Conservation (phyloP, 2,888 invertebrate genomes). For the Neoascia interrupta region DNA sequence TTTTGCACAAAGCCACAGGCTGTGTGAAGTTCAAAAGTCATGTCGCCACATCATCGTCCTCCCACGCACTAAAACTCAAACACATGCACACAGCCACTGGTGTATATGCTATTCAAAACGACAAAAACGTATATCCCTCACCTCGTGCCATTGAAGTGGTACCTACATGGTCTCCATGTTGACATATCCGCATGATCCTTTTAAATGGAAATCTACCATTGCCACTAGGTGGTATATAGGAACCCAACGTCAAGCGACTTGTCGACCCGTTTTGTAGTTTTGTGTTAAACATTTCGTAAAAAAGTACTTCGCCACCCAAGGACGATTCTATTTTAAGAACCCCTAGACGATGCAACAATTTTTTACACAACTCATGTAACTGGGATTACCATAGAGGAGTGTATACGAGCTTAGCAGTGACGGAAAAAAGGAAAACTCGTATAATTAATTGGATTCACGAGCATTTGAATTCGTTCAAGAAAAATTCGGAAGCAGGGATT, state of each 20-base stretch:
- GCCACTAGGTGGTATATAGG: too few relatives aligned
- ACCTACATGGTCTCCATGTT: slow-evolving; percentile 5
- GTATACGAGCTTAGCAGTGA: too few relatives aligned
- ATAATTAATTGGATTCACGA: slow-evolving; percentile 58
- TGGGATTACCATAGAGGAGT: too few relatives aligned
- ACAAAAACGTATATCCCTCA: slow-evolving; percentile 2
- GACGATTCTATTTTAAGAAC: slow-evolving; percentile 51
- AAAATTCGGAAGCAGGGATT: slow-evolving; percentile 7
- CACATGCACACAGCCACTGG: neutral
- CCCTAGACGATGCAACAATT: slow-evolving; percentile 44
- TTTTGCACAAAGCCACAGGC: neutral
- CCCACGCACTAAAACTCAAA: neutral
- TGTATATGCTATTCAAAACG: neutral
- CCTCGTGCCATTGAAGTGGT: neutral
- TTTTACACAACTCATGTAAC: too few relatives aligned
- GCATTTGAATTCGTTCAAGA: slow-evolving; percentile 20
- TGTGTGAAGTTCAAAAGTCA: slow-evolving; percentile 10
- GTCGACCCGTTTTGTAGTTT: slow-evolving; percentile 54
- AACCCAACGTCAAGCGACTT: slow-evolving; percentile 29
- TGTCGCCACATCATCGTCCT: neutral
- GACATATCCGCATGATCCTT: neutral
- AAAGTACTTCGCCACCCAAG: slow-evolving; percentile 45
- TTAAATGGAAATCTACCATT: neutral
- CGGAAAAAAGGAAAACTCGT: neutral
- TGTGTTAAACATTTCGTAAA: slow-evolving; percentile 21